A percentile compares a stretch with the other conserved stretches of the same genome.
phyloP scores from a whole-genome alignment of 2,797 vertebrate species.

The Enteromius unitaeniatus region DNA sequence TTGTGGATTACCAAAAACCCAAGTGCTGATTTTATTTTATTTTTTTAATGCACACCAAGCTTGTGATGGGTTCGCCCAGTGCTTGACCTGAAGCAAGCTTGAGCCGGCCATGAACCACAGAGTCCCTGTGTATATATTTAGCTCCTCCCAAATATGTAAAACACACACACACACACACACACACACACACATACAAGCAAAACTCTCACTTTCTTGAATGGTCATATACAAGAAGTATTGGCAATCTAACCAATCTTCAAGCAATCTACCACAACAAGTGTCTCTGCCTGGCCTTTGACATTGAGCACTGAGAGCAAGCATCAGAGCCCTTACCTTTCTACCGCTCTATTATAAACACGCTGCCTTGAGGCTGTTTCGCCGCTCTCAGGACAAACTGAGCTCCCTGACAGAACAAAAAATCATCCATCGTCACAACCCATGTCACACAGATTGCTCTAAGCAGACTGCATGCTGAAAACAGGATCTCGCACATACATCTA shows the following conservation, averaged over 20 bases:
- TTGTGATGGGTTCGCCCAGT: conserved; percentile 65
- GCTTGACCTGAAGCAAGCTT: conserved; percentile 66
- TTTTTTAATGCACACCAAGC: conserved; percentile 66
- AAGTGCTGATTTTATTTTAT: conserved; percentile 61
- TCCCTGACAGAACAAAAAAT: conserved; percentile 47
- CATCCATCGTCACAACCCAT: conserved; percentile 43
- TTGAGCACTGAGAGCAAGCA: conserved; percentile 29
- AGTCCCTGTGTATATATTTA: conserved; percentile 27
- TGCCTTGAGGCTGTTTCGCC: conserved; percentile 43
- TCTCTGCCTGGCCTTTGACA: conserved; percentile 29
- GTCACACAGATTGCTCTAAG: conserved; percentile 30
- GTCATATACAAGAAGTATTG: conserved; percentile 19
- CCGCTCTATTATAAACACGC: conserved; percentile 43
- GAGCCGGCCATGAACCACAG: conserved; percentile 18
- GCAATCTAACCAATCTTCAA: conserved; percentile 41
- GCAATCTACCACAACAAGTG: conserved; percentile 50
- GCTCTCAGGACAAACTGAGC: conserved; percentile 49
- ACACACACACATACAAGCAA: not conserved
- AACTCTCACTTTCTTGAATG: not conserved
- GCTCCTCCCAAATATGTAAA: conserved; percentile 5
- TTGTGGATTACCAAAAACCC: conserved; percentile 74
- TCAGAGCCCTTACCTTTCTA: conserved; percentile 22
- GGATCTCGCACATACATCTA: conserved; percentile 9
- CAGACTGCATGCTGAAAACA: conserved; percentile 30
- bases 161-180: not conserved